Percentiles rank a stretch among this genome's conserved stretches.
Evolutionary conservation across 2,888 invertebrate species (phyloP).

Genomic region (Euproctis similis): DNA sequence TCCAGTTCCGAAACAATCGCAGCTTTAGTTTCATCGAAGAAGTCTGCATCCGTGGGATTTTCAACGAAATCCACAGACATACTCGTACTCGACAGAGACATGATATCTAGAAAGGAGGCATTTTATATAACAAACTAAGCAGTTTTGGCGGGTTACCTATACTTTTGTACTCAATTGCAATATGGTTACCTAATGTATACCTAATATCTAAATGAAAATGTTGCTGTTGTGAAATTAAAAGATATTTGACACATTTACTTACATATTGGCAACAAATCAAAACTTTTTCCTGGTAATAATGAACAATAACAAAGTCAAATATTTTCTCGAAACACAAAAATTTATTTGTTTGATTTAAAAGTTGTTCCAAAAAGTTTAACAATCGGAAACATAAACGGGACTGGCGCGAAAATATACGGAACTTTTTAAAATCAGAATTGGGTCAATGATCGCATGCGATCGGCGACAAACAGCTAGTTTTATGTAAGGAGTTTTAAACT

Average conservation of each 20-base stretch:
- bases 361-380: slow-evolving; percentile 27
- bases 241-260: neutral
- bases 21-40: slow-evolving; percentile 32
- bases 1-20: slow-evolving; percentile 46
- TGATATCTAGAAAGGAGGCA: too few relatives aligned
- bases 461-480: slow-evolving; percentile 31
- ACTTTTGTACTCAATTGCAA: too few relatives aligned
- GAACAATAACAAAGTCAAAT: slow-evolving; percentile 14
- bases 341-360: slow-evolving; percentile 22
- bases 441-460: slow-evolving; percentile 38
- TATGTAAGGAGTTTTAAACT: too few relatives aligned
- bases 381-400: slow-evolving; percentile 30
- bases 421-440: slow-evolving; percentile 38
- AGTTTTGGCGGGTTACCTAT: too few relatives aligned
- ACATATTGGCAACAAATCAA: too few relatives aligned
- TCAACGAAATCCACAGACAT: slow-evolving; percentile 21
- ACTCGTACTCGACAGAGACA: too few relatives aligned
- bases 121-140: too few relatives aligned
- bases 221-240: too few relatives aligned
- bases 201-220: too few relatives aligned
- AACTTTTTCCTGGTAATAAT: slow-evolving; percentile 5
- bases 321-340: slow-evolving; percentile 21
- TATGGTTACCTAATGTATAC: too few relatives aligned
- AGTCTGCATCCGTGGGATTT: slow-evolving; percentile 37
- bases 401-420: slow-evolving; percentile 23